Evolutionary conservation across 2,113 vertebrate species (phyloP).

Genomic region (Neopipo cinnamomea): DNA sequence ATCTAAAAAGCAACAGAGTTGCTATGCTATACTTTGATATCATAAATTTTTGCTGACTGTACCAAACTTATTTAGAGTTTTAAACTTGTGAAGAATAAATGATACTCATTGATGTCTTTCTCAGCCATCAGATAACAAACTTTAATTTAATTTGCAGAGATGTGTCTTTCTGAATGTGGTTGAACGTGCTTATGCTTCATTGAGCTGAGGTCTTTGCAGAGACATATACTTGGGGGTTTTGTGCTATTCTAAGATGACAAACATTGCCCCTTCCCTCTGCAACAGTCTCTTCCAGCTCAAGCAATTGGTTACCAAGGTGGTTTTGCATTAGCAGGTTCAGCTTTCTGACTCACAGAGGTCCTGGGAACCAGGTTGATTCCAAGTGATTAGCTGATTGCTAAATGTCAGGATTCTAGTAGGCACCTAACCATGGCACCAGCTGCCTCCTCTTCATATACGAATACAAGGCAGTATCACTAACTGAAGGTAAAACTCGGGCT

Average conservation of each 20-base stretch:
- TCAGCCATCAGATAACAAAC: not conserved
- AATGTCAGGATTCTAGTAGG: not conserved
- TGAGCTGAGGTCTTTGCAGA: not conserved
- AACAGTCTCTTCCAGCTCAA: not conserved
- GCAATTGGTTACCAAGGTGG: not conserved
- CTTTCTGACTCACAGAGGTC: not conserved
- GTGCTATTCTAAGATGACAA: not conserved
- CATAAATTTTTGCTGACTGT: not conserved
- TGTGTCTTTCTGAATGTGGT: not conserved
- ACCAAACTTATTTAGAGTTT: not conserved
- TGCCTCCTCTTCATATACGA: not conserved
- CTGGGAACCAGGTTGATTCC: not conserved
- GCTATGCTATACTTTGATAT: not conserved
- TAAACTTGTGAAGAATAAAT: not conserved
- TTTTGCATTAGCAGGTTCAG: not conserved
- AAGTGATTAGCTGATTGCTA: not conserved
- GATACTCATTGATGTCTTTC: rapidly evolving
- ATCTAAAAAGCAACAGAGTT: not conserved
- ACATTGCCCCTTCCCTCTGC: not conserved
- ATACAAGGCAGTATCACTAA: not conserved
- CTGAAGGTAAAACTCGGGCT: not conserved
- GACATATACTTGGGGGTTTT: not conserved
- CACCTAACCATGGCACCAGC: not conserved
- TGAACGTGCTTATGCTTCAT: not conserved
- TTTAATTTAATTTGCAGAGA: not conserved